phyloP scores from a whole-genome alignment of 2,797 vertebrate species.

The Aplochiton taeniatus region DNA sequence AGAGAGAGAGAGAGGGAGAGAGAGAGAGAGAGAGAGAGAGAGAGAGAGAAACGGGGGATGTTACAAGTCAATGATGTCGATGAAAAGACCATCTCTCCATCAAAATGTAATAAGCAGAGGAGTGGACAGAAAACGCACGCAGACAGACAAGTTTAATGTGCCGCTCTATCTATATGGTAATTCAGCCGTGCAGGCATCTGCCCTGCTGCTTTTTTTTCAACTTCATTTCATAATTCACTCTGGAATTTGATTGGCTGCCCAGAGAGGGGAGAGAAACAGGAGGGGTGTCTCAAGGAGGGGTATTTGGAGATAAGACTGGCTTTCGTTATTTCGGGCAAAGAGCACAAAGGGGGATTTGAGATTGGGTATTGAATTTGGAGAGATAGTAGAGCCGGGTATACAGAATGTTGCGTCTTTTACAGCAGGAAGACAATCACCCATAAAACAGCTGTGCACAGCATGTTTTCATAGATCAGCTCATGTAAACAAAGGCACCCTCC shows the following conservation, averaged over 20 bases:
- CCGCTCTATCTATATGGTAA: conserved; percentile 82
- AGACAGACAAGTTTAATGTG: conserved; percentile 74
- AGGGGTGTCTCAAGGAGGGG: conserved; percentile 20
- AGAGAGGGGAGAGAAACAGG: conserved; percentile 36
- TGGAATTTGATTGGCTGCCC: conserved; percentile 52
- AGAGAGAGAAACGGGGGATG: conserved; percentile 8
- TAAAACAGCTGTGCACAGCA: conserved; percentile 50
- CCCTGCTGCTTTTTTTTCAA: conserved; percentile 44
- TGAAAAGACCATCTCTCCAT: conserved; percentile 68
- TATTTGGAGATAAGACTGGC: conserved; percentile 63
- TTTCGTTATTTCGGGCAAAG: conserved; percentile 49
- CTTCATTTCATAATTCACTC: conserved; percentile 62
- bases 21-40: conserved; percentile 33
- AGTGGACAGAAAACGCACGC: conserved; percentile 57
- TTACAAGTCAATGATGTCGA: conserved; percentile 56
- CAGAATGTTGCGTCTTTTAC: conserved; percentile 30
- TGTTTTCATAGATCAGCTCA: conserved; percentile 44
- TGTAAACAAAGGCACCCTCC: conserved; percentile 43
- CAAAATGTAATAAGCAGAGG: conserved; percentile 67
- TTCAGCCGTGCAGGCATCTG: conserved; percentile 47
- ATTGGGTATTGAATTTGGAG: conserved; percentile 66
- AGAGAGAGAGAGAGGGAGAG: no score
- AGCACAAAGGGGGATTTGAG: conserved; percentile 54
- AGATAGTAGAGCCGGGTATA: conserved; percentile 51
- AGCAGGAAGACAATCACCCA: conserved; percentile 39